Conservation (phyloP, 2,797 vertebrate species). For the Epinephelus awoara region DNA sequence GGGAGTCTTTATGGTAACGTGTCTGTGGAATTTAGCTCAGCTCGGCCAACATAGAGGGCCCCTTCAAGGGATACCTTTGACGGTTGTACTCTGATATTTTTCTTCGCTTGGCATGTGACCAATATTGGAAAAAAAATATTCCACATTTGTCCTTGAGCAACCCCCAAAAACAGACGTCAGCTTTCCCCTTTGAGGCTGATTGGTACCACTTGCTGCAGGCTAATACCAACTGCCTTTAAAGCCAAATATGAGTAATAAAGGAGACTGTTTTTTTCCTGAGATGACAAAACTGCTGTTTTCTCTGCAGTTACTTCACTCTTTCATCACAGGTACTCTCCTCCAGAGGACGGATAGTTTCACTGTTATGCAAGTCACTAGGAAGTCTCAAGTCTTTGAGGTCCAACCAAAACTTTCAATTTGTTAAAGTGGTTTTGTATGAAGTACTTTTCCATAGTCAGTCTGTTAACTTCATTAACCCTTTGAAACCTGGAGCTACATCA, state of each 20-base stretch:
- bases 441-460: no score
- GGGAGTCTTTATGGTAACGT: conserved; percentile 73
- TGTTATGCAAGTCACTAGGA: neutral
- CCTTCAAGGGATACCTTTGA: conserved; percentile 57
- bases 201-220: neutral
- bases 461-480: no score
- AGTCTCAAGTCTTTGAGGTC: neutral
- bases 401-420: no score
- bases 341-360: neutral
- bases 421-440: no score
- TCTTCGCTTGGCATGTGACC: conserved; percentile 45
- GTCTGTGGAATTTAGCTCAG: conserved; percentile 68
- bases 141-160: conserved; percentile 58
- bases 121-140: conserved; percentile 33
- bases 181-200: conserved; percentile 8
- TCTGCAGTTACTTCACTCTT: neutral
- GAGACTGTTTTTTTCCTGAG: neutral
- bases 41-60: conserved; percentile 58
- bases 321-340: neutral
- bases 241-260: neutral
- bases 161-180: conserved; percentile 37
- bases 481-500: no score
- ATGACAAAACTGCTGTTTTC: neutral
- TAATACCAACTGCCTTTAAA: neutral
- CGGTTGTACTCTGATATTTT: conserved; percentile 44